Evolutionary conservation across 2,797 vertebrate genomes (phyloP), one percentile per base, ranked within the genome.

Genomic region (Danio albolineatus): DNA sequence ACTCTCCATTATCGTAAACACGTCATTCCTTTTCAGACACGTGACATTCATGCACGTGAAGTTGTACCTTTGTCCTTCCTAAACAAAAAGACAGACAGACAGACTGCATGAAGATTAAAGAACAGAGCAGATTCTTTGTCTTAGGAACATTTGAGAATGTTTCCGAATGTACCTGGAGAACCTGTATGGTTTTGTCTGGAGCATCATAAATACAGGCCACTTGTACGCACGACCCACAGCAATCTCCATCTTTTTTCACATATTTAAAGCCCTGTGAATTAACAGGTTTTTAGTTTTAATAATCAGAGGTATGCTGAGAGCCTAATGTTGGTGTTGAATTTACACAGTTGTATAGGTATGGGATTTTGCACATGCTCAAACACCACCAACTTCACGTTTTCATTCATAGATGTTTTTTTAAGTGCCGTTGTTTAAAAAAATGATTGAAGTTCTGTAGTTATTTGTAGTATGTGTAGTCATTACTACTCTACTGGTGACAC

Each of bases 211-310:
- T 0, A n/a, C 4, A 76, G 74, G 95, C 7, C 39, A 95, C 2
- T 93, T 98, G 96, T 51, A 93, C 83, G 43, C 97, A 99, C 82
- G 79, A 93, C 48, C 91, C 92, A 88, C 98, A 98, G 72, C 98
- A 99, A 84, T 94, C 91, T 1, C 89, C 82, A 1, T 83, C 51
- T 19, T 19, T 2, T 6, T 48, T 12, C 76, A 83, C 56, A 82
- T 94, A 94, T 59, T 75, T 17, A 87, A 88, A 92, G 53, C 94
- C 94, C 94, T 95, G 28, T 21, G 17, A 67, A 73, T 41, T 81
- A 1, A 16, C 54, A 36, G 13, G 12, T 28, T 28, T 28, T 14
- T 36, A 7, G 6, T 5, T 5, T 38, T 7, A 7, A 48, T 19
- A 49, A 13, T 44, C 10, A 19, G 9, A 8, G 10, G 7, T 2